A percentile compares a stretch with the other conserved stretches of the same genome.
Evolutionary conservation across 2,888 invertebrate species (phyloP).

Genomic region (Sussaba pulchella): DNA sequence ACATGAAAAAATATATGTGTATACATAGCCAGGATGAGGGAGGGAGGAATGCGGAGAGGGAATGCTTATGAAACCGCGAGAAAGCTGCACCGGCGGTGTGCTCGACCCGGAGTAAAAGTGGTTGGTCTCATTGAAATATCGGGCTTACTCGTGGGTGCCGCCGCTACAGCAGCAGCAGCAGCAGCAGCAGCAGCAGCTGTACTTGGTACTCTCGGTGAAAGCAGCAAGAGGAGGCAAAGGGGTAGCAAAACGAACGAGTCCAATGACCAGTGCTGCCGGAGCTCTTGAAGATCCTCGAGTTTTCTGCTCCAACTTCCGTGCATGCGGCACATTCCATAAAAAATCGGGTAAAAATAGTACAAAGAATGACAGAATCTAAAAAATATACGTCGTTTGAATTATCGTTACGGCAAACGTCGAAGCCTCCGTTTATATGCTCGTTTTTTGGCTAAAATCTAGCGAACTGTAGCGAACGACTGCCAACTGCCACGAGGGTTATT

Average conservation of each 20-base stretch:
- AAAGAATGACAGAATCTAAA: constrained; percentile 21
- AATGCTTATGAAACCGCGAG: constrained; percentile 37
- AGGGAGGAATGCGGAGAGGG: constrained; percentile 11
- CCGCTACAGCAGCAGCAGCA: constrained; percentile 33
- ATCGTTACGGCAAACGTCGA: no score
- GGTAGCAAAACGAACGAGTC: constrained; percentile 49
- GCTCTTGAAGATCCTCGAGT: constrained; percentile 46
- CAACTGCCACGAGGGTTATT: constrained; percentile 7
- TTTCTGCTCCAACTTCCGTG: constrained; percentile 28
- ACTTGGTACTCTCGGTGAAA: constrained; percentile 34
- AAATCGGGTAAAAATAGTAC: constrained; percentile 9
- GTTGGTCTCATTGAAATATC: constrained; percentile 61
- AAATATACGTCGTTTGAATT: neutral
- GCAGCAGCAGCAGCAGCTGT: constrained; percentile 13
- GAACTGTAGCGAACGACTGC: neutral
- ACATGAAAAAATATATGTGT: no score
- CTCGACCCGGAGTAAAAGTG: constrained; percentile 61
- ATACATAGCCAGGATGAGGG: neutral
- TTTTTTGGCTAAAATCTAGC: no score
- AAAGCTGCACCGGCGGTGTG: constrained; percentile 4
- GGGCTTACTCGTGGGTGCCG: constrained; percentile 58
- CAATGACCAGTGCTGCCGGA: constrained; percentile 49
- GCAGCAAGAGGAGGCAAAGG: constrained; percentile 56
- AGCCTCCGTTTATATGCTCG: no score
- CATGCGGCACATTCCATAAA: constrained; percentile 30